Evolutionary conservation across 2,888 invertebrate genomes (phyloP).

Genomic region (Lepetodrilus schrolli): DNA sequence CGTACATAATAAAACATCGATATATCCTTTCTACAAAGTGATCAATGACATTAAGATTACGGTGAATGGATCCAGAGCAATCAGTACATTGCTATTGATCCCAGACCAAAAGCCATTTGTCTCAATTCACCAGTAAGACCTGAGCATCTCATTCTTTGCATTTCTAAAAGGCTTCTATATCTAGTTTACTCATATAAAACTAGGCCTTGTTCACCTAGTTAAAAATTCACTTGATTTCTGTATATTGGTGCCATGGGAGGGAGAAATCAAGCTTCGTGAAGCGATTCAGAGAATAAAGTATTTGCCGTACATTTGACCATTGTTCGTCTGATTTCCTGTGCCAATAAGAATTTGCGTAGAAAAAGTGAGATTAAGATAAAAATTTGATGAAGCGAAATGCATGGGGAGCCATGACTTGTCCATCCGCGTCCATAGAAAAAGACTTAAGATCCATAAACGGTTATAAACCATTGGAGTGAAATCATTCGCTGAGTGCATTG

Average conservation of each 20-base stretch:
- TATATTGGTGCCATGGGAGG: slow-evolving; percentile 9
- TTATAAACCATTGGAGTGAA: slow-evolving; percentile 21
- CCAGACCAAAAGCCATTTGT: not conserved
- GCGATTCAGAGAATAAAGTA: slow-evolving; percentile 28
- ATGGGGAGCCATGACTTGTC: not conserved
- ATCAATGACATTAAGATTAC: not conserved
- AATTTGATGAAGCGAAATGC: slow-evolving; percentile 24
- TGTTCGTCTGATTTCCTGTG: slow-evolving; percentile 30
- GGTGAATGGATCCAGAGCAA: not conserved
- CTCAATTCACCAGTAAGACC: not conserved
- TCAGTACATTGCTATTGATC: slow-evolving; percentile 1
- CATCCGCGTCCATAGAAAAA: not conserved
- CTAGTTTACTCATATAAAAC: not conserved
- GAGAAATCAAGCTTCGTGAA: slow-evolving; percentile 9
- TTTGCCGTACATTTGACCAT: slow-evolving; percentile 18
- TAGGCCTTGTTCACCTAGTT: not conserved
- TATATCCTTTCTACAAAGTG: too few species aligned
- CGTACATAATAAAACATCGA: too few species aligned
- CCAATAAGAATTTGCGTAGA: slow-evolving; percentile 19
- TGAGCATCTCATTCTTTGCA: not conserved
- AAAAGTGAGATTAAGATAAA: slow-evolving; percentile 34
- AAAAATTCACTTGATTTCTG: slow-evolving; percentile 24
- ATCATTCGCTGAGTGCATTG: slow-evolving; percentile 3
- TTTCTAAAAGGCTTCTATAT: slow-evolving; percentile 12
- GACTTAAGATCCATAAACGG: slow-evolving; percentile 23